phyloP scores from a whole-genome alignment of 2,113 vertebrate species.

The Tragelaphus buxtoni region DNA sequence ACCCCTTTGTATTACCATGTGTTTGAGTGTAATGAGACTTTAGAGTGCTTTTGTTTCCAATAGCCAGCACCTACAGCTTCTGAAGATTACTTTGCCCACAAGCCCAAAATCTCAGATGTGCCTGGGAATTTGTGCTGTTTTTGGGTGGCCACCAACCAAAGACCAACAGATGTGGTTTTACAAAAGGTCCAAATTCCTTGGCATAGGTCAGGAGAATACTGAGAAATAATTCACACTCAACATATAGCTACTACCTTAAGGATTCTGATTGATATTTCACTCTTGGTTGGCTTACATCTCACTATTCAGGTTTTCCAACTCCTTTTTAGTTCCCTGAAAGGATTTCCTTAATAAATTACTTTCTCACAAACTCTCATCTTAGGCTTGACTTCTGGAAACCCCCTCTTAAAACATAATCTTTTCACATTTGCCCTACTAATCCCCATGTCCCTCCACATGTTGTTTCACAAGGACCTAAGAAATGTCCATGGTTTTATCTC shows the following conservation, averaged over 20 bases:
- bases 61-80: background rate
- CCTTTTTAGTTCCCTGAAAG: background rate
- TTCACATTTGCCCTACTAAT: background rate
- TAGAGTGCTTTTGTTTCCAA: background rate
- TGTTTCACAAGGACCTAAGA: background rate
- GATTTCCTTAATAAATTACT: background rate
- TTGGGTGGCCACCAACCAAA: background rate
- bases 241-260: background rate
- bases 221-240: background rate
- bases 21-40: background rate
- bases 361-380: background rate
- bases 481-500: background rate
- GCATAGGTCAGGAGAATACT: background rate
- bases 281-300: background rate
- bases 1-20: background rate
- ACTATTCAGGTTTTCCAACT: background rate
- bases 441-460: background rate
- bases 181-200: background rate
- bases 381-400: background rate
- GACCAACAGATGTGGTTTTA: background rate
- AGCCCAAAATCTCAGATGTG: background rate
- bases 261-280: background rate
- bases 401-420: background rate
- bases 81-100: background rate
- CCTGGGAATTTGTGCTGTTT: background rate